Evolutionary conservation across 2,888 invertebrate genomes (phyloP).

Genomic region (Oscheius onirici): DNA sequence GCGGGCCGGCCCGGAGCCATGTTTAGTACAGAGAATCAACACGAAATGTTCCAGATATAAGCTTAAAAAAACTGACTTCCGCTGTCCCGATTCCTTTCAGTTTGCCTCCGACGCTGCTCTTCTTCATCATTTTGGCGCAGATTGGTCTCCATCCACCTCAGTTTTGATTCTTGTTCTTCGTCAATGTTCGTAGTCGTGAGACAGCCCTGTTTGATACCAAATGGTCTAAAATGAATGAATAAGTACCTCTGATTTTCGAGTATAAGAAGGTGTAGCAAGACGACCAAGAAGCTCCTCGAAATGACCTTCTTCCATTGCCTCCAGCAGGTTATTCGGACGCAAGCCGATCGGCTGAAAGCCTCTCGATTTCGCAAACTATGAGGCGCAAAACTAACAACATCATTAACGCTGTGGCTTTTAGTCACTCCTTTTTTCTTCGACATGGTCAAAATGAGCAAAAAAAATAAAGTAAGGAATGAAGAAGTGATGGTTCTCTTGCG

Average conservation of each 20-base stretch:
- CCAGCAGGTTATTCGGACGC: background rate
- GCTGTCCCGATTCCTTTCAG: background rate
- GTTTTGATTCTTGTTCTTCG: background rate
- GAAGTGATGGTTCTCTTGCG: background rate
- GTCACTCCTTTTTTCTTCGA: conserved; percentile 20
- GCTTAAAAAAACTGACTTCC: background rate
- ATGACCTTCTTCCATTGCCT: background rate
- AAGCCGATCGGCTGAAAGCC: conserved; percentile 27
- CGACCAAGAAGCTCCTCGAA: conserved; percentile 15
- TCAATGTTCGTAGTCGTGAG: background rate
- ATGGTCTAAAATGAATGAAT: background rate
- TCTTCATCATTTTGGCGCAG: conserved; percentile 28
- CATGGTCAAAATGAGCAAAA: background rate
- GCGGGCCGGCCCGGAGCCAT: no score
- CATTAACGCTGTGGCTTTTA: conserved; percentile 33
- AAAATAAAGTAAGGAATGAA: background rate
- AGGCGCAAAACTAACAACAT: conserved; percentile 30
- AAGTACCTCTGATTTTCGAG: conserved; percentile 5
- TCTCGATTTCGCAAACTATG: background rate
- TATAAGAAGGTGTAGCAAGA: conserved; percentile 9
- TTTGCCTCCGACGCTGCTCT: conserved; percentile 1
- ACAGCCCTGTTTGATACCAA: conserved; percentile 9
- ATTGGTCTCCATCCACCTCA: conserved; percentile 14
- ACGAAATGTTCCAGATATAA: no score
- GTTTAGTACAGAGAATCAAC: no score